Base-by-base conservation (phyloP, 2,888 invertebrate genomes). In the Mycogona germanica region DNA sequence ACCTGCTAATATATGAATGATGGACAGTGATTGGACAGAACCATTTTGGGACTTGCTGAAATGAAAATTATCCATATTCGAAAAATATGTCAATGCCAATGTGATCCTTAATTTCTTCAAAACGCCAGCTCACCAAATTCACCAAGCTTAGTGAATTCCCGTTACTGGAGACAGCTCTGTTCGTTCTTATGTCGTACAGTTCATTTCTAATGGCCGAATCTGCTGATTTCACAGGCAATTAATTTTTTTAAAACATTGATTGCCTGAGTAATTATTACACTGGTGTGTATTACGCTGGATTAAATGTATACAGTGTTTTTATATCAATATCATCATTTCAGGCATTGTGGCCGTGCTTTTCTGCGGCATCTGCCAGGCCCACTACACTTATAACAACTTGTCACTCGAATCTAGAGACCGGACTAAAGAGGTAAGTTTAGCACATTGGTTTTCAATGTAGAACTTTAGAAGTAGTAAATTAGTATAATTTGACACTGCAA, bases 351-450 rank as follows among this genome's bases (percentile, higher is more conserved):
- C 97, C 48, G 95, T 97, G 1, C 70, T 98, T 44, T 98, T 97
- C 72, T 97, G 97, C 72, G 97, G 97, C 28, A 97, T 98, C 65
- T 95, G 93, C 67, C 97, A 98, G 73, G 97, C 97, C 21, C 97
- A 98, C 73, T 98, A 98, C 70, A 98, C 97, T 0, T 96, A 89
- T 73, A 96, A 97, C 73, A 95, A 95, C 72, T 73, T 95, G 32
- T 92, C 92, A 0, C 76, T 80, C 52, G 87, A 91, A 66, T 89
- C 92, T 0, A 78, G 91, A 61, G 78, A 78, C 60, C 76, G 89
- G 60, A 93, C 92, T 29, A 93, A 93, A 71, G 87, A 91, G 69
- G 73, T 74, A 57, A 57, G 12, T 51, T 19, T 4, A 50, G 45
- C 23, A n/a, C n/a, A n/a, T n/a, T n/a, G n/a, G n/a, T n/a, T n/a